phyloP scores from a whole-genome alignment of 2,888 invertebrate species.

The Euclidia mi region DNA sequence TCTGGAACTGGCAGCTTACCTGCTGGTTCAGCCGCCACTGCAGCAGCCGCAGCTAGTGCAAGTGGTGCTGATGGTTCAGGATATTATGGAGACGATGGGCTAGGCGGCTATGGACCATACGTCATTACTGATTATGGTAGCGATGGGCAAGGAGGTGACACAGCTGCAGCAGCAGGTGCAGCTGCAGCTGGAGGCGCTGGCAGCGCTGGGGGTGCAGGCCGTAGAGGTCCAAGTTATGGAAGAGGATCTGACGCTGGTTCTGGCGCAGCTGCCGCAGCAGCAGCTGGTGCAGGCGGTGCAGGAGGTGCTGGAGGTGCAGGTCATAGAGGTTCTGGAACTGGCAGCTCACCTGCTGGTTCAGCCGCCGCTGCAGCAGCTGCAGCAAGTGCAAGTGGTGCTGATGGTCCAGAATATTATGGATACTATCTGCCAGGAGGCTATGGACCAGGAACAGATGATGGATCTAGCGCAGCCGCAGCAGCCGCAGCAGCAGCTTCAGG shows the following conservation, averaged over 20 bases:
- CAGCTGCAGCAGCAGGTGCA: constrained; percentile 2
- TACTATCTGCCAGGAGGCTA: neutral
- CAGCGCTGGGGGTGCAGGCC: neutral
- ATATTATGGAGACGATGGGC: no score
- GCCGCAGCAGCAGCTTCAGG: constrained; percentile 2
- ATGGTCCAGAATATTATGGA: neutral
- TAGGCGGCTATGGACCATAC: no score
- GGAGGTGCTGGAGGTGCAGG: constrained; percentile 2
- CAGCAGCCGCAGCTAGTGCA: neutral
- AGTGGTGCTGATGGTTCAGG: neutral
- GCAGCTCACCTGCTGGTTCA: neutral
- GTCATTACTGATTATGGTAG: no score
- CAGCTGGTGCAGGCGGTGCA: constrained; percentile 5
- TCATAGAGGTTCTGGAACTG: neutral
- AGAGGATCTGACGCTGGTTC: neutral
- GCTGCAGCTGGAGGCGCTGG: neutral
- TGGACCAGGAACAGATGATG: neutral
- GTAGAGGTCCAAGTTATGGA: no score
- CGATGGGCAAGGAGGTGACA: neutral
- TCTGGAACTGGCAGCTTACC: no score
- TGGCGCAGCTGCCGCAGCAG: constrained; percentile 3
- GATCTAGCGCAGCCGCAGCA: constrained; percentile 1
- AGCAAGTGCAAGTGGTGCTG: neutral
- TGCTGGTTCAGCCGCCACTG: constrained; percentile 1
- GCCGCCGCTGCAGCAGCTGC: neutral